These are phyloP conservation scores for Invenusta paracnida DNA, from an alignment of 2,888 invertebrate genomes.

Conservation along the genomic window DNA sequence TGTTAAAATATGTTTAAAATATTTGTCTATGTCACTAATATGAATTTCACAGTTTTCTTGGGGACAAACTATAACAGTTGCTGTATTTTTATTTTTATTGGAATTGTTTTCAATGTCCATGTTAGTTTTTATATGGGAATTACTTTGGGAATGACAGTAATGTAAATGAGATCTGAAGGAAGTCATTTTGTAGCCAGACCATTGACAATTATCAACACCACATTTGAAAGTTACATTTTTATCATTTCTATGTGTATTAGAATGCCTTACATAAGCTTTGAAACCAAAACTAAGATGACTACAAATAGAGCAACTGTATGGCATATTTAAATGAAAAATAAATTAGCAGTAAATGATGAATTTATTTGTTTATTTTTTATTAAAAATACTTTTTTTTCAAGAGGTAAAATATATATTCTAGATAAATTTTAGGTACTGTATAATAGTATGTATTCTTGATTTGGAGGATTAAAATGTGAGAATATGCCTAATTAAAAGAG, in stretches of 20 bases:
- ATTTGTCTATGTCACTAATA: background rate
- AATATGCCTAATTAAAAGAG: too few species aligned
- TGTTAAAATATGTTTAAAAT: background rate
- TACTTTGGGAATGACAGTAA: background rate
- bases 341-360: too few species aligned
- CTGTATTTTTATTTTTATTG: too few species aligned
- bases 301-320: background rate
- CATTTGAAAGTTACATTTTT: background rate
- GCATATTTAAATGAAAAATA: too few species aligned
- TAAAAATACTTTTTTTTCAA: too few species aligned
- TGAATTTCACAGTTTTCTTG: background rate
- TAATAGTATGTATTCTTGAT: too few species aligned
- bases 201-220: background rate
- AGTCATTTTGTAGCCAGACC: background rate
- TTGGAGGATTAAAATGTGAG: too few species aligned
- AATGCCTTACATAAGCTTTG: background rate
- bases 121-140: background rate
- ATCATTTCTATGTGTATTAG: background rate
- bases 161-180: background rate
- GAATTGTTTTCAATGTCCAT: too few species aligned
- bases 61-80: too few species aligned
- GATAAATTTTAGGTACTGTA: too few species aligned
- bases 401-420: too few species aligned
- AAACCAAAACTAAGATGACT: background rate
- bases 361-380: too few species aligned